Evolutionary conservation across 2,797 vertebrate genomes (phyloP), one percentile per base, ranked within the genome.

Genomic region (Adelosebastes latens): DNA sequence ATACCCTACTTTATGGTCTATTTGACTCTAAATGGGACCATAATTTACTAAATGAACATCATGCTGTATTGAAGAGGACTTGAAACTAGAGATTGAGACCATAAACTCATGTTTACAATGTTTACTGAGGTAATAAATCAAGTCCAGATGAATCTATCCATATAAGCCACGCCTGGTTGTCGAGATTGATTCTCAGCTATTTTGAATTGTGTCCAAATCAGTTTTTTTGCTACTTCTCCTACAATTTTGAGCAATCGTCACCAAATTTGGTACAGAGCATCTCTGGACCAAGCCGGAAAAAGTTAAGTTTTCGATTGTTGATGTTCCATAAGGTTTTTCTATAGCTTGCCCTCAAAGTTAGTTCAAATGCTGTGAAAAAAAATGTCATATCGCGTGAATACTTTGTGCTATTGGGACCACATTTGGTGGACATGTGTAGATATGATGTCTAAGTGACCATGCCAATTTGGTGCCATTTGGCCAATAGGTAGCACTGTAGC

Each of bases 401-500:
- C 42, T 46, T 18, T 6, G 42, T 46, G 42, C 16, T 46, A 46
- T 18, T 46, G 42, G 42, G 16, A 46, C 0, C 42, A 46, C 42
- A 46, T 46, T 46, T 46, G 42, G 42, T 3, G 42, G 42, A 46
- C 42, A 8, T 1, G 42, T 46, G 42, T 18, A 46, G 6, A 46
- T 46, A 46, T 18, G 1, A 0, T 46, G 42, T 18, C 6, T 46
- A 6, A 46, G 42, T 18, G 16, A 1, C 42, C 42, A 18, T 3
- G 16, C 0, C 1, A 46, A 46, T 46, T 18, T 0, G 16, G 42
- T 46, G 42, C 1, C 16, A 46, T 46, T 46, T 46, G 42, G 42
- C 42, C 42, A 18, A 18, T 18, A 46, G 42, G 16, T 46, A 46
- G 42, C 0, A 0, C 0, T 18, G 3, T 46, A 18, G 42, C 14